Evolutionary conservation across 2,797 vertebrate genomes (phyloP), one percentile per base, ranked within the genome.

Genomic region (Neomorphus geoffroyi): DNA sequence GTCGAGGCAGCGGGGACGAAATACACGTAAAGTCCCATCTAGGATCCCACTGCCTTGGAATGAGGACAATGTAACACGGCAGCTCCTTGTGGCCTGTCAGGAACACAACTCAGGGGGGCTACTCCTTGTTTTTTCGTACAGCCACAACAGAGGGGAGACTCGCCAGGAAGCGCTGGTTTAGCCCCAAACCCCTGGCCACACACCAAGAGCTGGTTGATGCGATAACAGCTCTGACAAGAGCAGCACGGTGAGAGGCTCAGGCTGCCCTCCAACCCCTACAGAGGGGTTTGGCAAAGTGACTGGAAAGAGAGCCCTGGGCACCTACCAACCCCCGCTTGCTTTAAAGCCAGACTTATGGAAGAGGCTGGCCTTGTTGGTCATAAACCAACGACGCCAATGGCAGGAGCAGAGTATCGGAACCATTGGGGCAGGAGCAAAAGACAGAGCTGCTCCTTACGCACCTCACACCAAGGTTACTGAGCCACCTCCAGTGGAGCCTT

Each of bases 401-500:
- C 80, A 41, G 56, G 50, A 79, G n/a, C 43, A n/a, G 51, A 53
- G 39, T 2, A 57, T 7, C 43, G 22, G 60, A 72, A 72, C 56
- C 41, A 41, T 26, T 23, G 7, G 46, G 71, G 70, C 32, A 93
- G 53, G 48, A 60, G 30, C 23, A 64, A 43, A 32, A 69, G 39
- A 8, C 16, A 26, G 45, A 65, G 62, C 50, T 60, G 73, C 45
- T 79, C 43, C 5, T 0, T 8, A 39, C 16, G 18, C 39, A 26
- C 28, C n/a, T 56, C 61, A 17, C 11, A 37, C 14, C 66, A 24
- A 78, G n/a, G 27, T 33, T 15, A 48, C 8, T 0, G 9, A 86
- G 27, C 8, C 28, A 9, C 3, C 18, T 12, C 12, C 22, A 78
- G 39, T 0, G 0, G 2, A 33, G n/a, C 3, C 0, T 0, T 28